Conservation (phyloP, 2,797 vertebrate genomes). For the Trachurus trachurus region DNA sequence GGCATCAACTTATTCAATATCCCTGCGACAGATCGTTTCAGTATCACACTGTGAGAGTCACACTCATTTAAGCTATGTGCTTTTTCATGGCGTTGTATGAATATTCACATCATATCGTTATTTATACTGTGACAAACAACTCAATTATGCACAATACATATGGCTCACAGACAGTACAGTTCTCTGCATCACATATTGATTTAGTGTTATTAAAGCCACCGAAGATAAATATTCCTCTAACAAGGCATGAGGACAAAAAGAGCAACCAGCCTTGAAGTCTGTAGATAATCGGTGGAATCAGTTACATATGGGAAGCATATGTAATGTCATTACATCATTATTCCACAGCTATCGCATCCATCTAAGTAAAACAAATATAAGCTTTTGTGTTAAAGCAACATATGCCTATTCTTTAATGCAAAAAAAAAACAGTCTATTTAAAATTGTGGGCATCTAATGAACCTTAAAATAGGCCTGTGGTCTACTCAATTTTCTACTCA, state of each 20-base stretch:
- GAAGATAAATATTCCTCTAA: slow-evolving; percentile 15
- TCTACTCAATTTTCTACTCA: slow-evolving; percentile 42
- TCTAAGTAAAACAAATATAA: slow-evolving; percentile 47
- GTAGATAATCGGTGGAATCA: slow-evolving; percentile 36
- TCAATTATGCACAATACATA: not conserved
- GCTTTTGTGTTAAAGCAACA: slow-evolving; percentile 28
- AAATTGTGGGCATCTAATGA: slow-evolving; percentile 57
- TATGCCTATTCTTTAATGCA: slow-evolving; percentile 22
- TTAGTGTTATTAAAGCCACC: slow-evolving; percentile 9
- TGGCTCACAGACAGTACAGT: not conserved
- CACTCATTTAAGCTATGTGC: not conserved
- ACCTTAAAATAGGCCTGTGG: slow-evolving; percentile 62
- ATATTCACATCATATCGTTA: not conserved
- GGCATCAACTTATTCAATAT: not conserved
- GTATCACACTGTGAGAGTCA: not conserved
- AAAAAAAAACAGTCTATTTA: slow-evolving; percentile 37
- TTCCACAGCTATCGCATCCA: slow-evolving; percentile 50
- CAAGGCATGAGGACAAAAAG: not conserved
- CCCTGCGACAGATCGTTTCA: not conserved
- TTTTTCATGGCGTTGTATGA: not conserved
- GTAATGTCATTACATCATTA: slow-evolving; percentile 65
- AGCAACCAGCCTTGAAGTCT: slow-evolving; percentile 9
- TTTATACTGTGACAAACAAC: not conserved
- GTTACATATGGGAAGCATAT: slow-evolving; percentile 63
- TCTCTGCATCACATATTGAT: slow-evolving; percentile 6